Evolutionary conservation across 2,113 vertebrate genomes (phyloP).

Genomic region (Nothobranchius furzeri): DNA sequence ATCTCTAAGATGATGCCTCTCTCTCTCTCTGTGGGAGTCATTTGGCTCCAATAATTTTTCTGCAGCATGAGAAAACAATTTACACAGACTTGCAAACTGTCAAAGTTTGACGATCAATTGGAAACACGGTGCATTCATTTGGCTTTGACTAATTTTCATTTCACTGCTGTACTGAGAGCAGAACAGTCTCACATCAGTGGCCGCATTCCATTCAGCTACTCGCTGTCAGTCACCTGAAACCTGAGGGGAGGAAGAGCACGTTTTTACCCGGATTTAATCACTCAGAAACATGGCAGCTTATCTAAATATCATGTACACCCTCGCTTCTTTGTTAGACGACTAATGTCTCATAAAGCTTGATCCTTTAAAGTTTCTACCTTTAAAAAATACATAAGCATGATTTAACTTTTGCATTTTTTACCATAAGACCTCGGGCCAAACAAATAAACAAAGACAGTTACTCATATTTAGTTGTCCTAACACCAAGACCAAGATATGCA

Average conservation of each 20-base stretch:
- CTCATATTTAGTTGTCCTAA: background rate
- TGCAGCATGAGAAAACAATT: constrained; percentile 18
- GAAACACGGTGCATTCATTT: constrained; percentile 35
- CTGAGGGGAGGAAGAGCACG: background rate
- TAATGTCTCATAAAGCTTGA: background rate
- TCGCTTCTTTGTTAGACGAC: background rate
- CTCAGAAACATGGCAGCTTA: constrained; percentile 26
- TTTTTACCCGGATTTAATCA: constrained; percentile 27
- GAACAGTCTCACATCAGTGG: constrained; percentile 43
- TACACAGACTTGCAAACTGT: constrained; percentile 14
- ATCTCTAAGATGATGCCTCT: background rate
- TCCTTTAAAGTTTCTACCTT: background rate
- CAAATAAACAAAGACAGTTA: background rate
- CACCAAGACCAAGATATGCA: background rate
- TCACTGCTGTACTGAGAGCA: constrained; percentile 23
- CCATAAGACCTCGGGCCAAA: too few species aligned
- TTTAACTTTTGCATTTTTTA: too few species aligned
- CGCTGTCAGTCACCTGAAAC: constrained; percentile 47
- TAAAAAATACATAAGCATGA: background rate
- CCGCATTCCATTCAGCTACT: constrained; percentile 28
- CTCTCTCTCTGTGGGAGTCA: background rate
- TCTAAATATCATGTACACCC: background rate
- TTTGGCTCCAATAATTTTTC: constrained; percentile 11
- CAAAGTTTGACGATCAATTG: constrained; percentile 8
- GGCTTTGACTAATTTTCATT: constrained; percentile 27